Percentiles rank a stretch among this genome's conserved stretches.
These are phyloP conservation scores for Acromyrmex charruanus DNA, from an alignment of 1,140 invertebrate species.

Conservation along the genomic window DNA sequence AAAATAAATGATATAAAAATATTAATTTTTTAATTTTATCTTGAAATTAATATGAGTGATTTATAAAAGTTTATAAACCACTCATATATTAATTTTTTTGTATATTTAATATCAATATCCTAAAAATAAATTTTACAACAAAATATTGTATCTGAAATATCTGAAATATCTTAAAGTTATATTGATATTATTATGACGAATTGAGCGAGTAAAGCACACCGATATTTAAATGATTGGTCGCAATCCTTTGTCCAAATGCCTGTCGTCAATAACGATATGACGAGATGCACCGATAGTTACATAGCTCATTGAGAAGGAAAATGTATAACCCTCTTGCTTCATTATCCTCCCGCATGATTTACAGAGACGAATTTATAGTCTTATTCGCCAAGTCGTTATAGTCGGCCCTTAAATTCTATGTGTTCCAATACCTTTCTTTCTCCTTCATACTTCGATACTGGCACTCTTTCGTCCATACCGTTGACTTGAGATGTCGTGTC, in stretches of 20 bases:
- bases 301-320: slow-evolving; percentile 48
- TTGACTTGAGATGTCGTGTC: neutral
- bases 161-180: neutral
- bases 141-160: neutral
- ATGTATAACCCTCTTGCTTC: slow-evolving; percentile 52
- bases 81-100: neutral
- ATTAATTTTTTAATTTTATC: neutral
- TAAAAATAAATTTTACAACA: neutral
- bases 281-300: slow-evolving; percentile 43
- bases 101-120: neutral
- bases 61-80: no score
- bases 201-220: neutral
- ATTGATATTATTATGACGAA: neutral
- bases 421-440: neutral
- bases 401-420: slow-evolving; percentile 52
- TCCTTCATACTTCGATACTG: neutral
- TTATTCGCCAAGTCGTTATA: slow-evolving; percentile 68
- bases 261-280: slow-evolving; percentile 69
- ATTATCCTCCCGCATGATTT: slow-evolving; percentile 75
- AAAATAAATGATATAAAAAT: no score
- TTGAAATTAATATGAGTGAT: neutral
- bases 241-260: slow-evolving; percentile 59
- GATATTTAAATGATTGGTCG: slow-evolving; percentile 5
- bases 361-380: slow-evolving; percentile 77
- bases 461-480: neutral